These are phyloP conservation scores for Nomada fabriciana DNA, from an alignment of 2,888 invertebrate genomes.

Conservation along the genomic window DNA sequence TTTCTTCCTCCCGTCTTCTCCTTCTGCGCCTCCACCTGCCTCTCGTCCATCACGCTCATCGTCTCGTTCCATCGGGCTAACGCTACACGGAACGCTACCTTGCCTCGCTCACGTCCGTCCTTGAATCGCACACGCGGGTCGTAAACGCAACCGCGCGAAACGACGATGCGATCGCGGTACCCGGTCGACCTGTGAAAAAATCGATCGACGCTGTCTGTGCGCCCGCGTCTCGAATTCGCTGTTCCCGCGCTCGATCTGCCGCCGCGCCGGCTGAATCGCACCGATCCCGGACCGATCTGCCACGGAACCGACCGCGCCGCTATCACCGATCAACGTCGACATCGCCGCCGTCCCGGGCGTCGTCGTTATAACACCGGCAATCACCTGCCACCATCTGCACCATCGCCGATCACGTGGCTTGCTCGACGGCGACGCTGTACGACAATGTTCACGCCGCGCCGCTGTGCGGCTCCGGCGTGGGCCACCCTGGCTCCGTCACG, in stretches of 20 bases:
- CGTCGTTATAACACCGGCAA: conserved; percentile 77
- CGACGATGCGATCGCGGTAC: conserved; percentile 37
- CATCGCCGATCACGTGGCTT: conserved; percentile 91
- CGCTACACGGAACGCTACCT: conserved; percentile 23
- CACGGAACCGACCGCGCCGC: conserved; percentile 52
- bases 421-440: conserved; percentile 93
- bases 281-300: conserved; percentile 38
- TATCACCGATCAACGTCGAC: conserved; percentile 30
- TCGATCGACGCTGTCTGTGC: background rate
- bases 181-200: conserved; percentile 32
- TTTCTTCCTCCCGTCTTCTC: background rate
- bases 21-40: background rate
- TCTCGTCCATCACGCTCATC: background rate
- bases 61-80: conserved; percentile 4
- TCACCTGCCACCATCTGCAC: conserved; percentile 87
- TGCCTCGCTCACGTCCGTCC: conserved; percentile 47
- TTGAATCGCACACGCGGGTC: conserved; percentile 32
- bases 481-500: conserved; percentile 84
- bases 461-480: conserved; percentile 85
- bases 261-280: background rate
- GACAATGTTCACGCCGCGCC: conserved; percentile 91
- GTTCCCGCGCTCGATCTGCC: conserved; percentile 1
- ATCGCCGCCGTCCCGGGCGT: conserved; percentile 61
- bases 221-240: background rate
- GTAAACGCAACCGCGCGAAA: conserved; percentile 39